Evolutionary conservation across 1,140 invertebrate species (phyloP).

Genomic region (Latrodectus geometricus): DNA sequence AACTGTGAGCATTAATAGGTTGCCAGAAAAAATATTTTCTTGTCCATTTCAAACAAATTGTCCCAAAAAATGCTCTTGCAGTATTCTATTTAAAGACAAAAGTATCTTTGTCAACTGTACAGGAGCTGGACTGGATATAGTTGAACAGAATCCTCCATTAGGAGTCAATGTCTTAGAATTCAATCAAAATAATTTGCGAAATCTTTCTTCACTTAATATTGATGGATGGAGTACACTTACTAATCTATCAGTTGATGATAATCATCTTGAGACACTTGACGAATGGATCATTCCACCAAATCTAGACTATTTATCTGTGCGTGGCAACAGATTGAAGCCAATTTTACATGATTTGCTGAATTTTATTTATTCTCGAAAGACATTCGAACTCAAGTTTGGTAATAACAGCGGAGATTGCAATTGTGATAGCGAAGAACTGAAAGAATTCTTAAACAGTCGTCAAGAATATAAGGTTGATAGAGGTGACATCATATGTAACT

Average conservation of each 20-base stretch:
- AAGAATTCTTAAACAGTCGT: conserved; percentile 11
- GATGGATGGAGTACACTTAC: conserved; percentile 9
- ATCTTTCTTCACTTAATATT: conserved; percentile 6
- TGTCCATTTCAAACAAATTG: conserved; percentile 22
- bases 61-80: conserved; percentile 31
- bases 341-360: not conserved
- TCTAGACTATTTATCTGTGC: conserved; percentile 20
- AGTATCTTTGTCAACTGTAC: conserved; percentile 42
- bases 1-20: not conserved
- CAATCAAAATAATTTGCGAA: conserved; percentile 16
- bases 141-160: not conserved
- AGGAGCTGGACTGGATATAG: not conserved
- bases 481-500: conserved; percentile 25
- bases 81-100: conserved; percentile 30
- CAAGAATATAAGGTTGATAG: conserved; percentile 1
- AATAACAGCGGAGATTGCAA: conserved; percentile 29
- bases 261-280: not conserved
- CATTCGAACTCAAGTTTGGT: conserved; percentile 21
- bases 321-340: conserved; percentile 13
- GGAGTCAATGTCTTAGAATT: conserved; percentile 33
- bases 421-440: conserved; percentile 14
- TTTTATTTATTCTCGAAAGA: not conserved
- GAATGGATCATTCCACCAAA: conserved; percentile 30
- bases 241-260: conserved; percentile 28
- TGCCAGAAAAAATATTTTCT: conserved; percentile 22